Percentiles rank a stretch among this genome's conserved stretches.
These are phyloP conservation scores for Phocides pigmalion DNA, from an alignment of 1,140 invertebrate species.

Conservation along the genomic window DNA sequence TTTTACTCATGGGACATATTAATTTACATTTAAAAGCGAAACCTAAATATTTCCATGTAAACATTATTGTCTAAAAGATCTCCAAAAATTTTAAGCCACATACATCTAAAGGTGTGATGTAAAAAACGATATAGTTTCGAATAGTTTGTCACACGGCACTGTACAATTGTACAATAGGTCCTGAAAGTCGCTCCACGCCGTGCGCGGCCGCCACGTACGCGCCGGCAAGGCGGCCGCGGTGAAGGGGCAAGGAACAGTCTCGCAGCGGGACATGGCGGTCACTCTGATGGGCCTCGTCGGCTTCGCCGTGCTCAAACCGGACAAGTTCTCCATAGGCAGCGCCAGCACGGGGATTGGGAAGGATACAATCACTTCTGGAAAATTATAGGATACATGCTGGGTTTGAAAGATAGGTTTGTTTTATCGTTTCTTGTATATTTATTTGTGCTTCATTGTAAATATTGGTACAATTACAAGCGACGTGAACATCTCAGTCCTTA, in stretches of 20 bases:
- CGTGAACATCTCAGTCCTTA: not conserved
- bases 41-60: too few species aligned
- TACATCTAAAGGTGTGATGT: too few species aligned
- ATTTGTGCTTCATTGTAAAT: too few species aligned
- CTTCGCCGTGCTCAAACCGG: slow-evolving; percentile 33
- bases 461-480: too few species aligned
- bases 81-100: too few species aligned
- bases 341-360: slow-evolving; percentile 38
- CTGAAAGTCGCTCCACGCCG: slow-evolving; percentile 35
- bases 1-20: too few species aligned
- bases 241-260: slow-evolving; percentile 37
- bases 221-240: slow-evolving; percentile 22
- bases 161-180: slow-evolving; percentile 1
- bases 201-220: slow-evolving; percentile 33
- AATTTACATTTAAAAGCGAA: too few species aligned
- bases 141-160: too few species aligned
- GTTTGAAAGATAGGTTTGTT: slow-evolving; percentile 40
- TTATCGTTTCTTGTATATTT: not conserved
- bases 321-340: slow-evolving; percentile 34
- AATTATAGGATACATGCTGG: slow-evolving; percentile 38
- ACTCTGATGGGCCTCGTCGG: slow-evolving; percentile 40
- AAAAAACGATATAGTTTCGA: too few species aligned
- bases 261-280: slow-evolving; percentile 40
- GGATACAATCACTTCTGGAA: slow-evolving; percentile 41
- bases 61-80: too few species aligned